Base-by-base conservation (phyloP, 2,113 vertebrate genomes). In the Xiphophorus hellerii region DNA sequence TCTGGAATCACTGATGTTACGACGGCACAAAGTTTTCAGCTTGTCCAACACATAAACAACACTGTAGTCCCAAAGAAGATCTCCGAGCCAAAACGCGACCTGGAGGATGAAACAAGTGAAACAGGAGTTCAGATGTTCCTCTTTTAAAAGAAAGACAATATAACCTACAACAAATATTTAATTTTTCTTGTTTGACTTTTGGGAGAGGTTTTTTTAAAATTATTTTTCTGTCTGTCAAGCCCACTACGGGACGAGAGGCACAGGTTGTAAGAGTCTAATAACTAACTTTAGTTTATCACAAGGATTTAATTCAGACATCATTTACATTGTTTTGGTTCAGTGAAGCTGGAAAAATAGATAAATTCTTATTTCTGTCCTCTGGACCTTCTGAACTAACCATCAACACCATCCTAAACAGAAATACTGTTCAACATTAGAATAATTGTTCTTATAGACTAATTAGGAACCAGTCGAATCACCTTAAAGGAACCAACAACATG, bases 31-130 rank as follows among this genome's bases (percentile, higher is more conserved):
- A 44, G 82, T 64, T 83, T 84, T 94, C 95, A 83, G 94, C 93
- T 94, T 94, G 89, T 90, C 94, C 73, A 25, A 81, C 92, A 87
- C 88, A 92, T 88, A 95, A 93, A 94, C 95, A 95, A 95, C 93
- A 95, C 95, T 85, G 90, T 85, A 76, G 89, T 84, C 89, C 89
- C 84, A 84, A 89, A 93, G 93, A 85, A 79, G 78, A 94, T 85
- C 90, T 94, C 93, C 91, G 27, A 84, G 88, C 91, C 90, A 93
- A 94, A 76, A 85, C 78, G 87, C 86, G 90, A 91, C 95, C 97
- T 98, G 92, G 63, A 93, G 31, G 62, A 8, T 51, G 17, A 6
- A 62, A 61, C 37, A 11, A 61, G 28, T 5, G 31, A 4, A 29
- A 71, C 30, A 35, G 33, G 5, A 27, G 25, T 7, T 35, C 6